Percentiles rank a stretch among this genome's conserved stretches.
Conservation (phyloP, 2,888 invertebrate genomes). For the Bedellia somnulentella region DNA sequence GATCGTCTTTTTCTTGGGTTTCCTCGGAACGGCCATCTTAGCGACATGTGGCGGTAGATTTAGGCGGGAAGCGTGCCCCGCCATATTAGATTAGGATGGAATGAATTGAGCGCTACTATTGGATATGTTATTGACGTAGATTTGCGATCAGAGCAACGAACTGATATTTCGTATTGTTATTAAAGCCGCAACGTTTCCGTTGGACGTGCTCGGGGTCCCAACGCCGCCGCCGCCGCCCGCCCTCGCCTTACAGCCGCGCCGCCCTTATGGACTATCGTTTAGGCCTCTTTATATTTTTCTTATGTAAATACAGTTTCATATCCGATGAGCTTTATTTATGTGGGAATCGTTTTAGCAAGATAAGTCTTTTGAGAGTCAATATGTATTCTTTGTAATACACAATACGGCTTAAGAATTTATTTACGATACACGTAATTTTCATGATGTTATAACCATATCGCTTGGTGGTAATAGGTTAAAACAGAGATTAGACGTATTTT, state of each 20-base stretch:
- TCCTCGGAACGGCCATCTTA: slow-evolving; percentile 56
- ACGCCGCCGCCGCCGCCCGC: slow-evolving; percentile 21
- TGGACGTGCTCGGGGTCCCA: slow-evolving; percentile 42
- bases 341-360: slow-evolving; percentile 60
- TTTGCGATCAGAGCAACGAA: slow-evolving; percentile 62
- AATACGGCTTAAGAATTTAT: too few species aligned
- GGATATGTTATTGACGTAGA: slow-evolving; percentile 62
- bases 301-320: slow-evolving; percentile 60
- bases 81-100: slow-evolving; percentile 60
- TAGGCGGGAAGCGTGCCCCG: slow-evolving; percentile 58
- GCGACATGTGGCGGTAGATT: slow-evolving; percentile 61
- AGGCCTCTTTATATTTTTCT: slow-evolving; percentile 61
- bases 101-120: slow-evolving; percentile 58
- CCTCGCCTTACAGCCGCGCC: slow-evolving; percentile 18
- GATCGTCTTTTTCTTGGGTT: slow-evolving; percentile 59
- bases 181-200: slow-evolving; percentile 40
- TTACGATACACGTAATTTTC: too few species aligned
- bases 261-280: slow-evolving; percentile 54
- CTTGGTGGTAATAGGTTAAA: too few species aligned
- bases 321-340: slow-evolving; percentile 63
- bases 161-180: slow-evolving; percentile 62
- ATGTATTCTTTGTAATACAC: not conserved
- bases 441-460: too few species aligned
- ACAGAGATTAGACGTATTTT: too few species aligned
- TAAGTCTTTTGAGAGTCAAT: slow-evolving; percentile 28